Base-by-base conservation (phyloP, 2,888 invertebrate species). In the Chrysodeixis includens region DNA sequence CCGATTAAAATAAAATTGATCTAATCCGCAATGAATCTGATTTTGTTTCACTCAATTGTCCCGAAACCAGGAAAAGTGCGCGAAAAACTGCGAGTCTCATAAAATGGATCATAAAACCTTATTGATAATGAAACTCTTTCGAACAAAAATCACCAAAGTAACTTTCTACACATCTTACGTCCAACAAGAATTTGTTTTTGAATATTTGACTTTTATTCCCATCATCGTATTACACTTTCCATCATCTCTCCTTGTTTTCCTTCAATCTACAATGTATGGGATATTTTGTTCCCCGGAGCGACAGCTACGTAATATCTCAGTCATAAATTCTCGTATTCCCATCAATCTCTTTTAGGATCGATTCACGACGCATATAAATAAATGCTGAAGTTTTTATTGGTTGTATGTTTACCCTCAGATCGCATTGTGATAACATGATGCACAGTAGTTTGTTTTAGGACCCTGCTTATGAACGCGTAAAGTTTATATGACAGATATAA, bases 401-500 rank as follows among this genome's bases (percentile, higher is more conserved):
- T 1, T 49, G 18, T 20, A 10, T 40, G 40, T 40, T 40, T 40
- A 40, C 40, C 26, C 26, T 40, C 7, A n/a, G 32, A 32, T 32
- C 14, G 40, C 14, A n/a, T 14, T 40, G 40, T 40, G 40, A 40
- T n/a, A 40, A 40, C 40, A 6, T 35, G 35, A 35, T 40, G 40
- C 40, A 40, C 5, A 40, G 40, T 40, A n/a, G n/a, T n/a, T 35
- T 35, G 4, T 40, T n/a, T 40, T n/a, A 40, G 5, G 40, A 40
- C 6, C 40, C n/a, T 40, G n/a, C 40, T n/a, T 40, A 40, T 14
- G 7, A 40, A 6, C 40, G 35, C n/a, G n/a, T 40, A 40, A 40
- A 40, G n/a, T 40, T 40, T 40, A n/a, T 40, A 40, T 40, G n/a
- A n/a, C 7, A n/a, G 40, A 40, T 40, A 40, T 35, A 35, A 35